phyloP scores from a whole-genome alignment of 2,888 invertebrate species.

The Falcaria lacertinaria region DNA sequence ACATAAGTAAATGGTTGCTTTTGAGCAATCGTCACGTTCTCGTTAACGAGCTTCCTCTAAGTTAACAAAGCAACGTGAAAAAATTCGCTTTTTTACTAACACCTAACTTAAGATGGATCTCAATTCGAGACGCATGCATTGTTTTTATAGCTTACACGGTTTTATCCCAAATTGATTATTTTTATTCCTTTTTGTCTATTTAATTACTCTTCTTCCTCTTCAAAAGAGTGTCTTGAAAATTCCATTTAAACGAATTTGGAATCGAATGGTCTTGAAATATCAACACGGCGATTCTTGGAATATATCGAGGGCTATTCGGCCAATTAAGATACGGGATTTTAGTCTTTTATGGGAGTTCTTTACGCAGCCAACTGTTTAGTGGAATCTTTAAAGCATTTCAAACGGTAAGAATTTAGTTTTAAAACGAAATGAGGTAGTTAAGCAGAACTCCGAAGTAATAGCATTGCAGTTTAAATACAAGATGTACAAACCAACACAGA shows the following conservation, averaged over 20 bases:
- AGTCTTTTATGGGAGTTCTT: background rate
- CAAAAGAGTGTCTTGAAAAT: background rate
- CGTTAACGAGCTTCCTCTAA: conserved; percentile 73
- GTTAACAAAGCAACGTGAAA: conserved; percentile 73
- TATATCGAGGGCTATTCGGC: background rate
- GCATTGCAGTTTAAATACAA: too few relatives aligned
- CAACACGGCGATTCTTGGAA: background rate
- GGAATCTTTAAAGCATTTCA: background rate
- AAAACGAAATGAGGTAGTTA: background rate
- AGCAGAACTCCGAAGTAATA: too few relatives aligned
- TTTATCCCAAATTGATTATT: background rate
- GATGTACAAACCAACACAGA: too few relatives aligned
- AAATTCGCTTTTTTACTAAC: conserved; percentile 48
- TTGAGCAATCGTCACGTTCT: conserved; percentile 70
- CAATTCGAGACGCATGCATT: background rate
- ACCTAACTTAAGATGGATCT: conserved; percentile 9
- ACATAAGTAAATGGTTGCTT: conserved; percentile 52
- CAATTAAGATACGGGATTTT: background rate
- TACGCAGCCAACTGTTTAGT: background rate
- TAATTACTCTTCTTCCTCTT: background rate
- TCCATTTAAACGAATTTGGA: background rate
- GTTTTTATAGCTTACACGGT: background rate
- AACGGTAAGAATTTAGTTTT: background rate
- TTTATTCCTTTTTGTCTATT: background rate
- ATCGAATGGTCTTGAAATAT: background rate